Conservation (phyloP, 2,888 invertebrate species). For the Ormyrus nitidulus region DNA sequence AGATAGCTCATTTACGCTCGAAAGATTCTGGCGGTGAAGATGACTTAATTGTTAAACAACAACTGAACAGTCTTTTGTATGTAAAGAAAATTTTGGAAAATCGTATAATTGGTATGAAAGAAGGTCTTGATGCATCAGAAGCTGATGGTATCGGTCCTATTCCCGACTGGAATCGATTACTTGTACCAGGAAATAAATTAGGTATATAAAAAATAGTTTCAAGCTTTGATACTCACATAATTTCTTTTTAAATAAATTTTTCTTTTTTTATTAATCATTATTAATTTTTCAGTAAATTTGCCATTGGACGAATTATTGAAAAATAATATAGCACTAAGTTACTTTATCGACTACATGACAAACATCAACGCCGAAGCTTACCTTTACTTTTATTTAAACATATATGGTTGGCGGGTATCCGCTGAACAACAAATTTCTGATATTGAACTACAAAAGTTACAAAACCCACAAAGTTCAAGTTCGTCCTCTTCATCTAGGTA, state of each 20-base stretch:
- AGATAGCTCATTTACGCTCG: slow-evolving; percentile 88
- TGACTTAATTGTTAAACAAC: slow-evolving; percentile 88
- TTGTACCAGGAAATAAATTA: slow-evolving; percentile 76
- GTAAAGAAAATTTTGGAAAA: slow-evolving; percentile 87
- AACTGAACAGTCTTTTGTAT: slow-evolving; percentile 89
- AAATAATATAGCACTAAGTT: slow-evolving; percentile 85
- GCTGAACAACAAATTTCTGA: slow-evolving; percentile 83
- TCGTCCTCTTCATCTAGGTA: slow-evolving; percentile 49
- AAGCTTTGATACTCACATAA: background rate
- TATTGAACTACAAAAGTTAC: slow-evolving; percentile 77
- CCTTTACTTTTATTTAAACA: slow-evolving; percentile 87
- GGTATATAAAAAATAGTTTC: slow-evolving; percentile 20
- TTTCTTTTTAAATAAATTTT: background rate
- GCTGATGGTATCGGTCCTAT: slow-evolving; percentile 70
- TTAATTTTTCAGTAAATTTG: slow-evolving; percentile 76
- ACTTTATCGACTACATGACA: slow-evolving; percentile 87
- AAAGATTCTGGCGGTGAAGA: slow-evolving; percentile 91
- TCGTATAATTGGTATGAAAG: slow-evolving; percentile 76
- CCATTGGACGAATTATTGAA: slow-evolving; percentile 85
- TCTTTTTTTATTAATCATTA: background rate
- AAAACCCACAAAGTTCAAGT: slow-evolving; percentile 65
- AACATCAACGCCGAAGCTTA: slow-evolving; percentile 83
- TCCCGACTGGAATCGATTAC: slow-evolving; percentile 74
- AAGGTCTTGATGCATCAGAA: slow-evolving; percentile 77
- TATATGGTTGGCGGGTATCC: slow-evolving; percentile 82